Evolutionary conservation across 1,140 invertebrate genomes (phyloP), one percentile per base, ranked within the genome.

Genomic region (Trichomalopsis sarcophagae): DNA sequence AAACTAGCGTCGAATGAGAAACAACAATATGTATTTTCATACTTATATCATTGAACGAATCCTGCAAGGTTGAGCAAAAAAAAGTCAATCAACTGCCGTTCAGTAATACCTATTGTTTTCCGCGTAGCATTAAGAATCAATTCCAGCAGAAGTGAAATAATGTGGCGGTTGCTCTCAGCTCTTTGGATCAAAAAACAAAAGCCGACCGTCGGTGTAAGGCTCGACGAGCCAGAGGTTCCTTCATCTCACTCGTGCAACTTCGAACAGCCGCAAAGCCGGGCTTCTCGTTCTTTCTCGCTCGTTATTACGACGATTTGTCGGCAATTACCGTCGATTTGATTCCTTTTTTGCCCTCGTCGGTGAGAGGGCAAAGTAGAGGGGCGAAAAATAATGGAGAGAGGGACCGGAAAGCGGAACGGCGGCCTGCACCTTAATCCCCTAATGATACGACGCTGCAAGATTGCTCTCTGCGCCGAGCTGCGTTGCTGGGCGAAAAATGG

Each of bases 301-400:
- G 62, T 83, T 77, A 83, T 79, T 84, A 79, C 40, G 68, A 44
- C 76, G 68, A 84, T 50, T 84, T 62, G 40, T 69, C 75, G 62
- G 68, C 66, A 73, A 84, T 84, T 79, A 84, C 27, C 82, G 40
- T 62, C 21, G 55, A 62, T n/a, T 62, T 62, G 55, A 62, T 62
- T 62, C 21, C 55, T 62, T 62, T 62, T 62, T 62, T 27, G 40
- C 27, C 36, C 55, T 76, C 17, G 36, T 66, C 73, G 50, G 73
- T 40, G 17, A 62, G 2, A 55, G n/a, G 7, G 30, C 75, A 84
- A 76, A 82, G 21, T 76, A 66, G 71, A 75, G 50, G 55, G 30
- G 30, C 40, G 27, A 66, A 21, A 76, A 11, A 82, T 74, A 82
- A 82, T 82, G 50, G 73, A 50, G 55, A 30, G 79, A 36, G 69